phyloP scores from a whole-genome alignment of 2,113 vertebrate species.

The Apteryx mantelli region DNA sequence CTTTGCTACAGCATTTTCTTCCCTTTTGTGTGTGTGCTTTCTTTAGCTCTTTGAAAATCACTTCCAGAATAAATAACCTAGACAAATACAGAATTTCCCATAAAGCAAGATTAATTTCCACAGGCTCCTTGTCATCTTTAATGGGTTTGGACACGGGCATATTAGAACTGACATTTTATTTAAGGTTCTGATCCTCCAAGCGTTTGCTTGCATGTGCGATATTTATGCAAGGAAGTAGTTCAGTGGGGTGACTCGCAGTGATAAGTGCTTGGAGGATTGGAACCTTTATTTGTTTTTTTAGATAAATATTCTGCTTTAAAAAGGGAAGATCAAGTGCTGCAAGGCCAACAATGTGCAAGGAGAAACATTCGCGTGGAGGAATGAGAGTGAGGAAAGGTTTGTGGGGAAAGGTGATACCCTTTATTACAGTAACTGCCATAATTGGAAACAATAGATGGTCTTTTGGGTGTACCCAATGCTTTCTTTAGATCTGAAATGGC shows the following conservation, averaged over 20 bases:
- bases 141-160: neutral
- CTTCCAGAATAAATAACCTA: conserved; percentile 43
- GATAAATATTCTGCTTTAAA: neutral
- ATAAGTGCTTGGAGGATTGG: neutral
- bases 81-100: neutral
- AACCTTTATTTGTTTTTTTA: neutral
- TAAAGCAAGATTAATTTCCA: conserved; percentile 22
- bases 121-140: neutral
- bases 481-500: conserved; percentile 38
- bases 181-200: neutral
- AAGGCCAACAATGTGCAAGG: neutral
- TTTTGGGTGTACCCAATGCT: neutral
- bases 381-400: neutral
- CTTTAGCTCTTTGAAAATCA: neutral
- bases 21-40: neutral
- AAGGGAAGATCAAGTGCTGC: neutral
- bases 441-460: neutral
- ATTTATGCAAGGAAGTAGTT: neutral
- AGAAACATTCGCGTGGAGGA: conserved; percentile 8
- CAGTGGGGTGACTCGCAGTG: neutral
- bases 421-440: neutral
- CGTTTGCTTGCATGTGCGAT: neutral
- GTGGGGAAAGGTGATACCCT: conserved; percentile 49
- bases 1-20: neutral
- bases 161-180: neutral